Evolutionary conservation across 2,888 invertebrate genomes (phyloP).

Genomic region (Tetropium fuscum): DNA sequence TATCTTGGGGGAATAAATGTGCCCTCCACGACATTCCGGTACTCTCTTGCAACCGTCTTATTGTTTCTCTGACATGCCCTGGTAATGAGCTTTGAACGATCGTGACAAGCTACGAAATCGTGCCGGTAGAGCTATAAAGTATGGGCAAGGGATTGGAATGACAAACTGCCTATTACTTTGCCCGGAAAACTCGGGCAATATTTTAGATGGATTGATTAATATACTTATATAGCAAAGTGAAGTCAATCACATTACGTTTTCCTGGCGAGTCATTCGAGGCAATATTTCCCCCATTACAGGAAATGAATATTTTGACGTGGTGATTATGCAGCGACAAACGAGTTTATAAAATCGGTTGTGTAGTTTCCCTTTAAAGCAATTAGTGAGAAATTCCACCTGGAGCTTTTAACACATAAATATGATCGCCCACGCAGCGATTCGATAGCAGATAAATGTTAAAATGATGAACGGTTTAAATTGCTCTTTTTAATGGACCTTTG

Average conservation of each 20-base stretch:
- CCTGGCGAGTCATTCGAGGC: conserved; percentile 4
- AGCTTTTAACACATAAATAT: conserved; percentile 3
- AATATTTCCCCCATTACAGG: no score
- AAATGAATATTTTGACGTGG: no score
- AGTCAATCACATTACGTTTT: conserved; percentile 7
- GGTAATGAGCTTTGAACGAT: conserved; percentile 35
- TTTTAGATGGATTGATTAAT: neutral
- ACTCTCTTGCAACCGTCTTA: conserved; percentile 27
- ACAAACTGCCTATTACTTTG: conserved; percentile 12
- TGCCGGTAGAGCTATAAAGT: conserved; percentile 18
- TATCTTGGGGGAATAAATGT: conserved; percentile 22
- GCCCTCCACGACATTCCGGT: conserved; percentile 27
- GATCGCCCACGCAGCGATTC: conserved; percentile 3
- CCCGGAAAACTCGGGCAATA: neutral
- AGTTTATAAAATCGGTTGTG: neutral
- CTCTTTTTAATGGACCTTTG: neutral
- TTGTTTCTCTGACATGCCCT: conserved; percentile 33
- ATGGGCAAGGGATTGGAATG: neutral
- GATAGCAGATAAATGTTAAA: neutral
- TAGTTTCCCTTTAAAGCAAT: neutral
- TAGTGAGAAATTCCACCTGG: conserved; percentile 3
- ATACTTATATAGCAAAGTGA: neutral
- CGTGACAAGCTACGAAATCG: conserved; percentile 36
- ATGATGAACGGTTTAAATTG: conserved; percentile 1
- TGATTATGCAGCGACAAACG: neutral